phyloP scores from a whole-genome alignment of 2,797 vertebrate species.

The Otus scops region DNA sequence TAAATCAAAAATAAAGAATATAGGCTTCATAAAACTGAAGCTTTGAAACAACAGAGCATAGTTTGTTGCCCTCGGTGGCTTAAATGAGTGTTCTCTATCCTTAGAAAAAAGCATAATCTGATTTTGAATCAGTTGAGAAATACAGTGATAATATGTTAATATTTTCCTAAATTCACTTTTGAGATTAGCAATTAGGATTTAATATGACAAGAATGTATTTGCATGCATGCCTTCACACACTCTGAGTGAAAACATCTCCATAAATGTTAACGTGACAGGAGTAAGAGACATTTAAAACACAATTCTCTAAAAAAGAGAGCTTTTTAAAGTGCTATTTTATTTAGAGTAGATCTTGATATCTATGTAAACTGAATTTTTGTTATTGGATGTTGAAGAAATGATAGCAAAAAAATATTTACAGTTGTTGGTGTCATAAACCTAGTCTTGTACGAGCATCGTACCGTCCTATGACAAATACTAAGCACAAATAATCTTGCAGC shows the following conservation, averaged over 20 bases:
- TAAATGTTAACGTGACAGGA: not conserved
- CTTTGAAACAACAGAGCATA: not conserved
- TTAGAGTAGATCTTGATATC: not conserved
- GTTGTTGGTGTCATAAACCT: not conserved
- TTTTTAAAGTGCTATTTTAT: not conserved
- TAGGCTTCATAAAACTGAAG: not conserved
- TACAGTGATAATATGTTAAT: not conserved
- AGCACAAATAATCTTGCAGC: conserved; percentile 65
- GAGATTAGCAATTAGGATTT: not conserved
- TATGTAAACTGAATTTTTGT: not conserved
- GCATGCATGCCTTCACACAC: not conserved
- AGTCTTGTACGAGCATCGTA: conserved; percentile 62
- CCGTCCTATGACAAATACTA: conserved; percentile 71
- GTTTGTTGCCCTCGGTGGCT: not conserved
- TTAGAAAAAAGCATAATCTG: not conserved
- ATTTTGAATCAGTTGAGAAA: not conserved
- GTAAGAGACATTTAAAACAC: not conserved
- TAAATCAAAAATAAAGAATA: not conserved
- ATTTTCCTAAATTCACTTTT: not conserved
- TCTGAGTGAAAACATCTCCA: not conserved
- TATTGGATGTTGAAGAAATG: not conserved
- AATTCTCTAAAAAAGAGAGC: not conserved
- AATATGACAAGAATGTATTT: not conserved
- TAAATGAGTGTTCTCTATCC: not conserved
- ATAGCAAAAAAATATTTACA: not conserved